phyloP scores from a whole-genome alignment of 2,113 vertebrate species.

The Ceratotherium simum region DNA sequence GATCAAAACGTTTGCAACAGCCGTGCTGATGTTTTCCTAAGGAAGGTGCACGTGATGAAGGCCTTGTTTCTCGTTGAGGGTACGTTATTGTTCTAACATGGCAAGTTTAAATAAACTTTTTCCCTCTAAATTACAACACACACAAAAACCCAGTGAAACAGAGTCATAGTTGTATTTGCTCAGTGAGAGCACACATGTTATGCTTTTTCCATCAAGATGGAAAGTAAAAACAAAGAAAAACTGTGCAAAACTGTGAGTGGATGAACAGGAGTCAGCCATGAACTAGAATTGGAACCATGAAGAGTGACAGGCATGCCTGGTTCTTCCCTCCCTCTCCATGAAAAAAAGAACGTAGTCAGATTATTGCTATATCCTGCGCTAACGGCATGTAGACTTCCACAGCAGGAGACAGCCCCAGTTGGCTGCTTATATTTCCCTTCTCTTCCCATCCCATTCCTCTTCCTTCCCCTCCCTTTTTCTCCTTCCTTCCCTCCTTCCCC shows the following conservation, averaged over 20 bases:
- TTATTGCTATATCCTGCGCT: not conserved
- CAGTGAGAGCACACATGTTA: not conserved
- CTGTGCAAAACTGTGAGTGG: not conserved
- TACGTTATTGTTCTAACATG: not conserved
- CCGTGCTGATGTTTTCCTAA: not conserved
- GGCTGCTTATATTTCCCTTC: not conserved
- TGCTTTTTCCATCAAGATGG: not conserved
- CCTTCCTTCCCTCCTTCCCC: not conserved
- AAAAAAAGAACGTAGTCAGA: not conserved
- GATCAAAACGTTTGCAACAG: not conserved
- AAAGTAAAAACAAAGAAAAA: slow-evolving; percentile 26
- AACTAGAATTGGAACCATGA: not conserved
- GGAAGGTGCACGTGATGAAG: accelerated
- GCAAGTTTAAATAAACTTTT: slow-evolving; percentile 50
- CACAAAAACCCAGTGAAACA: not conserved
- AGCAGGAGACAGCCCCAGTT: not conserved
- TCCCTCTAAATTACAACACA: not conserved
- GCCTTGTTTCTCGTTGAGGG: not conserved
- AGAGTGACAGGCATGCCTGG: not conserved
- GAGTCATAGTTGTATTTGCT: not conserved
- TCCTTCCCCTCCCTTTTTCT: no score
- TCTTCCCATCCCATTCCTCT: not conserved
- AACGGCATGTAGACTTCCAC: not conserved
- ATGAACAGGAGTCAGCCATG: not conserved
- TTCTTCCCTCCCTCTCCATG: not conserved